Conservation (phyloP, 2,888 invertebrate genomes). For the Hyposoter didymator region DNA sequence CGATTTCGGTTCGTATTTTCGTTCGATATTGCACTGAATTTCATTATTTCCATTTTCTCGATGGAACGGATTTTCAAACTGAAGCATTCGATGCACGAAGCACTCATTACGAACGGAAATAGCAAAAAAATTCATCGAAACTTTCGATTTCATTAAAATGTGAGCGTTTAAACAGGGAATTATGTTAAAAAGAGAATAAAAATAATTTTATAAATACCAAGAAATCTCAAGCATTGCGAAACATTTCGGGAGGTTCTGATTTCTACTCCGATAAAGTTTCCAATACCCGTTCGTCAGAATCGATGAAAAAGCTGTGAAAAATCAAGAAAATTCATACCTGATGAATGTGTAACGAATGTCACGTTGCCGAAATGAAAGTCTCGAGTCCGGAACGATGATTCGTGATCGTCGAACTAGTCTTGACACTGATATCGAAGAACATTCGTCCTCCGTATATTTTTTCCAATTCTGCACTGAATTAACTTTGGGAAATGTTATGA, state of each 20-base stretch:
- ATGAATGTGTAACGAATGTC: slow-evolving; percentile 27
- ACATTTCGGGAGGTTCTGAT: not conserved
- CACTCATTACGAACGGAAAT: not conserved
- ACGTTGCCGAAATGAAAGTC: slow-evolving; percentile 21
- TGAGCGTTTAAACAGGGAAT: not conserved
- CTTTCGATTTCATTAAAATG: not conserved
- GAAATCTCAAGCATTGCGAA: not conserved
- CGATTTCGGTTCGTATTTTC: not conserved
- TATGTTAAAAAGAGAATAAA: not conserved
- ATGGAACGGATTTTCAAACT: not conserved
- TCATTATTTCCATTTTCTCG: not conserved
- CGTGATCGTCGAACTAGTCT: slow-evolving; percentile 24
- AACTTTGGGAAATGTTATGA: slow-evolving; percentile 11
- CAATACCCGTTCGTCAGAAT: not conserved
- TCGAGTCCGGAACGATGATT: slow-evolving; percentile 33
- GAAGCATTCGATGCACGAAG: not conserved
- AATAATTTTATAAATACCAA: not conserved
- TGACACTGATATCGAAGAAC: slow-evolving; percentile 44
- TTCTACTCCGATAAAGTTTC: not conserved
- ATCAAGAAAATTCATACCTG: slow-evolving; percentile 28
- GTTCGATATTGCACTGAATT: not conserved
- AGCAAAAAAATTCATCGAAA: too few species aligned
- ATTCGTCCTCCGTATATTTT: slow-evolving; percentile 40
- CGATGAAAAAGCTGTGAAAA: too few species aligned
- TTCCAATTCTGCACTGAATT: not conserved